Evolutionary conservation across 2,113 vertebrate genomes (phyloP).

Genomic region (Candoia aspera): DNA sequence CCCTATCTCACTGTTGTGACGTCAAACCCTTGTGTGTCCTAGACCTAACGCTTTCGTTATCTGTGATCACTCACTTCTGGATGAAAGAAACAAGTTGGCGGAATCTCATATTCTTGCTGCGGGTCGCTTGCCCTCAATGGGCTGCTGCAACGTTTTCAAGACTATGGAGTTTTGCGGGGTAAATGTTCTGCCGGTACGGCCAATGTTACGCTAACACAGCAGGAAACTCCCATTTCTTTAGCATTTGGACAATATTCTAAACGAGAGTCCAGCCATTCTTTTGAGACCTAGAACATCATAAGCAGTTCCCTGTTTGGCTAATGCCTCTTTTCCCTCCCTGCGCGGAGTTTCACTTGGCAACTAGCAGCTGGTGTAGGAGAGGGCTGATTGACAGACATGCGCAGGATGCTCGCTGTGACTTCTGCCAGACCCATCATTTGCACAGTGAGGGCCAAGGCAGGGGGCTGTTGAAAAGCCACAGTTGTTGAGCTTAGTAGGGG

Average conservation of each 20-base stretch:
- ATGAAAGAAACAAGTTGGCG: neutral
- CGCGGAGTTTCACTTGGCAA: conserved; percentile 11
- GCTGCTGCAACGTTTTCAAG: too few relatives aligned
- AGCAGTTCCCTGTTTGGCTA: neutral
- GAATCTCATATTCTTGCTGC: neutral
- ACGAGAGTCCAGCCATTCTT: neutral
- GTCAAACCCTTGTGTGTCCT: neutral
- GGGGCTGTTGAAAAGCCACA: neutral
- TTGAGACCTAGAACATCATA: neutral
- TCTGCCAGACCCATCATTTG: neutral
- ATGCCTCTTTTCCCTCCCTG: neutral
- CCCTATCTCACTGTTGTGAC: neutral
- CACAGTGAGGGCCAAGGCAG: neutral
- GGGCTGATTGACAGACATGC: accelerated
- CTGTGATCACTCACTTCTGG: neutral
- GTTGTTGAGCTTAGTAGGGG: neutral
- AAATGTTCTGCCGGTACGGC: too few relatives aligned
- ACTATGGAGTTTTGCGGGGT: too few relatives aligned
- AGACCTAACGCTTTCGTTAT: neutral
- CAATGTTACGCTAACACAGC: too few relatives aligned
- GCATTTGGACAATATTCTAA: accelerated
- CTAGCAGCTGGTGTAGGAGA: neutral
- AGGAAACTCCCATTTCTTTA: neutral
- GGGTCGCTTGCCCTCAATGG: neutral
- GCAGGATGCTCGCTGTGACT: accelerated